Base-by-base conservation (phyloP, 2,888 invertebrate species). In the Dasysyrphus tricinctus region DNA sequence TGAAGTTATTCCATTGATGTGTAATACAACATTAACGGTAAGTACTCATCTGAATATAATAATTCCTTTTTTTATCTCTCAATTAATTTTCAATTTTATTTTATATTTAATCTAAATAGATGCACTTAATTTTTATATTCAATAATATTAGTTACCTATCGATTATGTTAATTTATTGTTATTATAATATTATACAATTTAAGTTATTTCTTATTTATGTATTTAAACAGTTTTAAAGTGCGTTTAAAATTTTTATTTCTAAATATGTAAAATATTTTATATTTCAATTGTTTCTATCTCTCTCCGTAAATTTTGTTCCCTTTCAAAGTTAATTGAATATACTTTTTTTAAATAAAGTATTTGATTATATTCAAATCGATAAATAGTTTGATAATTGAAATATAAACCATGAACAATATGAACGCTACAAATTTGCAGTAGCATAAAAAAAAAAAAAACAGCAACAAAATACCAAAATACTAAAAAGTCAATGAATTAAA, bases 1-100 rank as follows among this genome's bases (percentile, higher is more conserved):
- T 5, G 86, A 82, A 42, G 86, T 86, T 51, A 86, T 86, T 47
- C 86, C 81, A 51, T 47, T 79, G 44, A 79, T 82, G 75, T 86
- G 86, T 70, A 82, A 86, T 72, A 86, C 86, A 78, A 72, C 86
- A 3, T 14, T 86, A 32, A 11, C 72, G 81, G 86, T 86, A 82
- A 82, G 86, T 86, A 79, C 19, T 7, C n/a, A 49, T 24, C 7
- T 7, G 11, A 47, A 37, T 56, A 63, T 44, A 24, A 16, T 19
- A 54, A 11, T 54, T 24, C 24, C 54, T n/a, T n/a, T n/a, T n/a
- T n/a, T n/a, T n/a, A n/a, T n/a, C n/a, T 54, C 6, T 57, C 0
- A 19, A 61, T 61, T n/a, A 14, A 29, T 61, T 61, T 42, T 42
- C 16, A 61, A 42, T 42, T 39, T 7, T 29, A 47, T 69, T 54